These are phyloP conservation scores for Sepioteuthis lessoniana DNA, from an alignment of 2,888 invertebrate genomes.

Conservation along the genomic window DNA sequence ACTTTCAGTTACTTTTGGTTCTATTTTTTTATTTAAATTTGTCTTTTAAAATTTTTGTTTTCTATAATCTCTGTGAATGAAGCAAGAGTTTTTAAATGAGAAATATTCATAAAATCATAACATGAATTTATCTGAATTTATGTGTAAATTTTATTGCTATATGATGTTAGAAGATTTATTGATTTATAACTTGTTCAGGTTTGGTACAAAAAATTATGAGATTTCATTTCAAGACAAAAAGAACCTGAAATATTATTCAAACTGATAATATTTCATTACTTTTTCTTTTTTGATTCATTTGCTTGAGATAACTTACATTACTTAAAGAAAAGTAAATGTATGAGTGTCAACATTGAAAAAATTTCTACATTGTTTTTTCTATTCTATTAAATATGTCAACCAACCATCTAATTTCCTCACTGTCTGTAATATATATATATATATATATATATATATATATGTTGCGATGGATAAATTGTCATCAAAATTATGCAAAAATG, in stretches of 20 bases:
- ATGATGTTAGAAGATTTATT: not conserved
- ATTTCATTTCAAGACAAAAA: not conserved
- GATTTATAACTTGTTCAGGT: not conserved
- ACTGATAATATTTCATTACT: not conserved
- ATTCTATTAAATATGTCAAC: not conserved
- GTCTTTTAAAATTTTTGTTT: too few relatives aligned
- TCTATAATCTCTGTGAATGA: too few relatives aligned
- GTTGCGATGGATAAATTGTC: too few relatives aligned
- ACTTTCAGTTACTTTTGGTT: too few relatives aligned
- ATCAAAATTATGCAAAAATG: too few relatives aligned
- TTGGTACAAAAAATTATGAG: not conserved
- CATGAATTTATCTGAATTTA: not conserved
- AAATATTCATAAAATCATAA: too few relatives aligned
- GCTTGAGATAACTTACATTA: not conserved
- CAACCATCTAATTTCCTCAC: not conserved
- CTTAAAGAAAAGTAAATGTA: not conserved
- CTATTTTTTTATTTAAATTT: too few relatives aligned
- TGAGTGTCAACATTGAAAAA: not conserved
- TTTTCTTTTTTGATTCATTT: not conserved
- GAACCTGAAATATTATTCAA: not conserved
- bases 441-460: too few relatives aligned
- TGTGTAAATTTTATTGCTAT: not conserved
- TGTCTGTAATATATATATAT: too few relatives aligned
- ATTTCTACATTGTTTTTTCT: not conserved
- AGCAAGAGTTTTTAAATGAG: too few relatives aligned